Evolutionary conservation across 2,888 invertebrate genomes (phyloP).

Genomic region (Drosophila crucigera): DNA sequence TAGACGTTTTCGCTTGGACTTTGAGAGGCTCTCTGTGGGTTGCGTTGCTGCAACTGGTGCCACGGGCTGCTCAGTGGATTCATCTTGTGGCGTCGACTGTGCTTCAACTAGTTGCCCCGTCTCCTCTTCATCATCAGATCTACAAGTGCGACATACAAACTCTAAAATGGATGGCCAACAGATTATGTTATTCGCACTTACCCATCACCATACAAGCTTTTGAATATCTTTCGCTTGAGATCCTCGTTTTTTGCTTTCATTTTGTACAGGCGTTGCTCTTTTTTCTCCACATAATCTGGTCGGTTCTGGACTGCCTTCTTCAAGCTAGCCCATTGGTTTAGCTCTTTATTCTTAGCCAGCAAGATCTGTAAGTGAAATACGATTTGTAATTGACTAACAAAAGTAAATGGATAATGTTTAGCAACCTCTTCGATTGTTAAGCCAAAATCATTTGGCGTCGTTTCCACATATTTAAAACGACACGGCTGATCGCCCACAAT

Average conservation of each 20-base stretch:
- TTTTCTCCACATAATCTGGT: constrained; percentile 91
- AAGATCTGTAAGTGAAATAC: constrained; percentile 89
- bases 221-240: constrained; percentile 92
- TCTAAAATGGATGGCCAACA: background rate
- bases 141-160: constrained; percentile 21
- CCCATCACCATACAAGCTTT: constrained; percentile 89
- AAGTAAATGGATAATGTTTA: background rate
- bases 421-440: constrained; percentile 94
- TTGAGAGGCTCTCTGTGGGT: constrained; percentile 54
- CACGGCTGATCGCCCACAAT: constrained; percentile 96
- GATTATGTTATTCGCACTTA: constrained; percentile 34
- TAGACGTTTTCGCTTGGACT: constrained; percentile 68
- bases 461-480: constrained; percentile 96
- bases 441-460: constrained; percentile 96
- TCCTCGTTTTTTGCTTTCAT: constrained; percentile 90
- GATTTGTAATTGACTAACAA: background rate
- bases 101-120: constrained; percentile 25
- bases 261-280: constrained; percentile 91
- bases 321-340: constrained; percentile 97
- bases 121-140: constrained; percentile 83
- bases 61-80: background rate
- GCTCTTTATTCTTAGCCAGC: constrained; percentile 94
- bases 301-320: constrained; percentile 93
- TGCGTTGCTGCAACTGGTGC: background rate
- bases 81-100: constrained; percentile 2